Conservation (phyloP, 2,888 invertebrate species). For the Hirtodrosophila trivittata region DNA sequence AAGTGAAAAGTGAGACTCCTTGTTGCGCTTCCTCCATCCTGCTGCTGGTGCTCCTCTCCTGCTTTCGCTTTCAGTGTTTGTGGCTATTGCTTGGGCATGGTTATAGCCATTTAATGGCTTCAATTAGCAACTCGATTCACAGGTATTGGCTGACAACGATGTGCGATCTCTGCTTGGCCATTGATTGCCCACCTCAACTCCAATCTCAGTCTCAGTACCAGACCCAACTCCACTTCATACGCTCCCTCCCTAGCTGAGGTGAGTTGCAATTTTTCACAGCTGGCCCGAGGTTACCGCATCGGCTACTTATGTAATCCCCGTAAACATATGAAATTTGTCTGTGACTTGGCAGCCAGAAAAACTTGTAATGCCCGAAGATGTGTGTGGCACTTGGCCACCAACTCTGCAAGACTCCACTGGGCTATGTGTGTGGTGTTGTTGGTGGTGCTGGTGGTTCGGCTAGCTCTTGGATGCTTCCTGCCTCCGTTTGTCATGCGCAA, state of each 20-base stretch:
- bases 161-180: slow-evolving; percentile 61
- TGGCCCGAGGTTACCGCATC: slow-evolving; percentile 68
- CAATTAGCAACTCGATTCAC: slow-evolving; percentile 69
- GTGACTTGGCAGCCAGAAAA: slow-evolving; percentile 30
- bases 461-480: slow-evolving; percentile 8
- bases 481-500: slow-evolving; percentile 41
- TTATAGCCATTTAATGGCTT: slow-evolving; percentile 66
- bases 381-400: slow-evolving; percentile 44
- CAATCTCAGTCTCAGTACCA: too few relatives aligned
- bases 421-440: slow-evolving; percentile 16
- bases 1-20: slow-evolving; percentile 37
- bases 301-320: slow-evolving; percentile 59
- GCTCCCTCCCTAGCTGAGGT: slow-evolving; percentile 1
- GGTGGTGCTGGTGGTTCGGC: slow-evolving; percentile 1
- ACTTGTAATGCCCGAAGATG: slow-evolving; percentile 49
- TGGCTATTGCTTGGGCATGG: slow-evolving; percentile 19
- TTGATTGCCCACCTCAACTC: slow-evolving; percentile 50
- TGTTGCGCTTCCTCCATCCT: not conserved
- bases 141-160: slow-evolving; percentile 73
- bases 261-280: slow-evolving; percentile 60
- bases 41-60: slow-evolving; percentile 52
- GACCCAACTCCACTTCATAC: slow-evolving; percentile 3
- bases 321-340: slow-evolving; percentile 62
- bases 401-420: not conserved
- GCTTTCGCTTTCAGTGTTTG: slow-evolving; percentile 64